Conservation (phyloP, 2,888 invertebrate species). For the Trichopoda pennipes region DNA sequence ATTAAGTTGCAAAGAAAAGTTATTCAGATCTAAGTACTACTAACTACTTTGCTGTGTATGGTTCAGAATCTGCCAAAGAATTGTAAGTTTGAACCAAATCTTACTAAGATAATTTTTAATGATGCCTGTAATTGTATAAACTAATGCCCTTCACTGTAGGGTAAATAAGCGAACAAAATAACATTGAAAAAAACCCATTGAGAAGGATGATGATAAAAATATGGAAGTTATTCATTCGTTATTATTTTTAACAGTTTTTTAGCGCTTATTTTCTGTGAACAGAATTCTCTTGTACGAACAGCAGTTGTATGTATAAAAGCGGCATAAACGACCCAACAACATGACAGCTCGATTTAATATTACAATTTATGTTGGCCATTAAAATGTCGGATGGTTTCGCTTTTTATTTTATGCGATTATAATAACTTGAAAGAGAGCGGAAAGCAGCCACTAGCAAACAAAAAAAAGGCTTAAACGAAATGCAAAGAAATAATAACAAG, state of each 20-base stretch:
- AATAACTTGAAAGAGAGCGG: constrained; percentile 66
- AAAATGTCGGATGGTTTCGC: constrained; percentile 74
- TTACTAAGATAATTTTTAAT: too few relatives aligned
- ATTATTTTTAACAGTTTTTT: constrained; percentile 46
- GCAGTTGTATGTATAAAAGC: constrained; percentile 56
- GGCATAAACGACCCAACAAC: constrained; percentile 70
- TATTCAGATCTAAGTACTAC: too few relatives aligned
- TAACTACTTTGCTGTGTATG: too few relatives aligned
- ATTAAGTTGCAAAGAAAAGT: too few relatives aligned
- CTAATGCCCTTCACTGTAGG: neutral
- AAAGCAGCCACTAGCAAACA: neutral
- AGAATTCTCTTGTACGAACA: constrained; percentile 24
- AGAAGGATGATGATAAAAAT: constrained; percentile 67
- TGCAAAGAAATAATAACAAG: constrained; percentile 31
- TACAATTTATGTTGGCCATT: constrained; percentile 76
- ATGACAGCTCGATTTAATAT: constrained; percentile 75
- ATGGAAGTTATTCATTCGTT: constrained; percentile 66
- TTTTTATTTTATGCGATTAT: constrained; percentile 74
- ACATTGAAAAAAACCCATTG: constrained; percentile 24
- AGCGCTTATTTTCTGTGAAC: constrained; percentile 32
- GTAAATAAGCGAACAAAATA: neutral
- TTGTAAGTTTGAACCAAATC: too few relatives aligned
- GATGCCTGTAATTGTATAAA: too few relatives aligned
- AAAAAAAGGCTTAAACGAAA: constrained; percentile 35
- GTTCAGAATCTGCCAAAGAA: too few relatives aligned